These are phyloP conservation scores for Pristionchus arcanus DNA, from an alignment of 2,888 invertebrate genomes.

Conservation along the genomic window DNA sequence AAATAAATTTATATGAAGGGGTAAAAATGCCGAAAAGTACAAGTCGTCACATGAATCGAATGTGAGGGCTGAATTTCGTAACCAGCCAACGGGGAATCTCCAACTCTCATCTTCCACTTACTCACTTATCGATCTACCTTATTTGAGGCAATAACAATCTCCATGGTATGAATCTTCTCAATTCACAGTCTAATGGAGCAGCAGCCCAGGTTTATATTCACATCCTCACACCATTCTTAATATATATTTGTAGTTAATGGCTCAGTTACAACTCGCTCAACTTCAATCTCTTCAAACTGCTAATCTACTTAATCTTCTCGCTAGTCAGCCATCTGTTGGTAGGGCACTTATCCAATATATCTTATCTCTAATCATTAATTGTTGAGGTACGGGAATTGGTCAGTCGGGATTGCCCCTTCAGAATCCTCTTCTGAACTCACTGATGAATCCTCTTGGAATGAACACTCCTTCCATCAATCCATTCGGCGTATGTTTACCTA, in stretches of 20 bases:
- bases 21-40: no score
- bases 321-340: constrained; percentile 41
- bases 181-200: constrained; percentile 16
- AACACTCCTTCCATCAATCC: constrained; percentile 28
- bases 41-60: background rate
- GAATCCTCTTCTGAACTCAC: constrained; percentile 40
- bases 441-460: constrained; percentile 41
- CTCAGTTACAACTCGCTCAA: constrained; percentile 51
- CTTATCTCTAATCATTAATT: background rate
- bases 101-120: background rate
- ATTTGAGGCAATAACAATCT: constrained; percentile 7
- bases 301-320: constrained; percentile 36
- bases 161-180: background rate
- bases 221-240: background rate
- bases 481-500: constrained; percentile 20
- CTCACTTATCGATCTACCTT: background rate
- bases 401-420: background rate
- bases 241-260: constrained; percentile 1
- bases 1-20: background rate
- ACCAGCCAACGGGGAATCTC: constrained; percentile 11
- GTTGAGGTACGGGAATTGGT: constrained; percentile 1
- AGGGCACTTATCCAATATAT: background rate
- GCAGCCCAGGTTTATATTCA: background rate
- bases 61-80: background rate
- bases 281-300: constrained; percentile 42